Evolutionary conservation across 1,140 invertebrate genomes (phyloP).

Genomic region (Sinella curviseta): DNA sequence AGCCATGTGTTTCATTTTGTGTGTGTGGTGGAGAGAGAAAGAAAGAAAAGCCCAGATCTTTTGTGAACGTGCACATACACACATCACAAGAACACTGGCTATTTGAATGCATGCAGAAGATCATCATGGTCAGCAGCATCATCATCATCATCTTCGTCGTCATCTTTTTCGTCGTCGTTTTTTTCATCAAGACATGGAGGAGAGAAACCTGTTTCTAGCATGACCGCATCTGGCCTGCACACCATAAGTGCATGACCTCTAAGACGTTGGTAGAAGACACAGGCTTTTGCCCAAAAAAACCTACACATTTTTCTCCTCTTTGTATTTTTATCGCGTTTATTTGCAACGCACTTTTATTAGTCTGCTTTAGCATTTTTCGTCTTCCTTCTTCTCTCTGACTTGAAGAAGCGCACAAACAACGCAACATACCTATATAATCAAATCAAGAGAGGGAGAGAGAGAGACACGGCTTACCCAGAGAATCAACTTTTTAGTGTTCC

Average conservation of each 20-base stretch:
- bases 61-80: conserved; percentile 6
- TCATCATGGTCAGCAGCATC: not conserved
- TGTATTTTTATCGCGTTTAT: conserved; percentile 24
- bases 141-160: conserved; percentile 6
- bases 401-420: not conserved
- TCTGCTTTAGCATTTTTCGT: not conserved
- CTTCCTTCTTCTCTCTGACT: not conserved
- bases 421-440: not conserved
- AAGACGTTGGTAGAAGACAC: conserved; percentile 38
- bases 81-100: not conserved
- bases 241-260: conserved; percentile 50
- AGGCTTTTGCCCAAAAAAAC: conserved; percentile 22
- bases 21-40: not conserved
- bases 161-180: conserved; percentile 16
- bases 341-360: conserved; percentile 22
- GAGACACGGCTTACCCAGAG: no score
- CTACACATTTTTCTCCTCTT: conserved; percentile 16
- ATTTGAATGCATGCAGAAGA: not conserved
- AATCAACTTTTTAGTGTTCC: not conserved
- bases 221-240: conserved; percentile 51
- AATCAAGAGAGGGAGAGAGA: no score
- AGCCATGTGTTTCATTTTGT: conserved; percentile 13
- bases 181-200: conserved; percentile 28
- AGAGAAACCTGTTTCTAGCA: conserved; percentile 49
- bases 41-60: not conserved